Base-by-base conservation (phyloP, 2,113 vertebrate species). In the Sapayoa aenigma region DNA sequence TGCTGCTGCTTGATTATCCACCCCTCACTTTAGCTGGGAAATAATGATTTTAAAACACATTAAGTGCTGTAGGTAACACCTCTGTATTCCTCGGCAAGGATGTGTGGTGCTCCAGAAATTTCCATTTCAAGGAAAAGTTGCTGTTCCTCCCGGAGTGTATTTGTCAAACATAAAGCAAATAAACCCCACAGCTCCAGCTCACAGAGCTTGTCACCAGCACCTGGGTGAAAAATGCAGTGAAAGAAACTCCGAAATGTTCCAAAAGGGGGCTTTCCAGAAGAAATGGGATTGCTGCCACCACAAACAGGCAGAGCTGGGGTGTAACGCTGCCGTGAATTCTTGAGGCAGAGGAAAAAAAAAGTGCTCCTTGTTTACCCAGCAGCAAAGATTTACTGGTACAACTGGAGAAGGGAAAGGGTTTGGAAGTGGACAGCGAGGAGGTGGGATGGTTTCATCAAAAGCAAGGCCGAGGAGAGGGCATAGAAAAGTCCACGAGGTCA, bases 321-420 rank as follows among this genome's bases (percentile, higher is more conserved):
- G 1, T 9, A 23, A 56, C 2, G 14, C 8, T 3, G 44, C 2
- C 0, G 0, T 0, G 47, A 53, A 37, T 31, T 24, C 44, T 37
- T 3, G 14, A n/a, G 25, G 2, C 1, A 3, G 60, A 53, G 24
- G 25, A 46, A 76, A 83, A n/a, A n/a, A n/a, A n/a, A n/a, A n/a
- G 19, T 1, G 3, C 19, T 52, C n/a, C 22, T 37, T 8, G 4
- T 49, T 79, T 7, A 15, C 75, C 35, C 47, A 31, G 12, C 6
- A 1, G 8, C 56, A 56, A 42, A 66, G 50, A 84, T 53, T 23
- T 20, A 18, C 24, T 2, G 4, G 22, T 11, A 8, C 1, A 23
- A 4, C 13, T 8, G 30, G 46, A 72, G 27, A n/a, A 91, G 33
- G 23, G 62, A 66, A 49, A 86, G 39, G 11, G n/a, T 56, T 85